These are phyloP conservation scores for Amphimallon solstitiale DNA, from an alignment of 2,888 invertebrate genomes.

Conservation along the genomic window DNA sequence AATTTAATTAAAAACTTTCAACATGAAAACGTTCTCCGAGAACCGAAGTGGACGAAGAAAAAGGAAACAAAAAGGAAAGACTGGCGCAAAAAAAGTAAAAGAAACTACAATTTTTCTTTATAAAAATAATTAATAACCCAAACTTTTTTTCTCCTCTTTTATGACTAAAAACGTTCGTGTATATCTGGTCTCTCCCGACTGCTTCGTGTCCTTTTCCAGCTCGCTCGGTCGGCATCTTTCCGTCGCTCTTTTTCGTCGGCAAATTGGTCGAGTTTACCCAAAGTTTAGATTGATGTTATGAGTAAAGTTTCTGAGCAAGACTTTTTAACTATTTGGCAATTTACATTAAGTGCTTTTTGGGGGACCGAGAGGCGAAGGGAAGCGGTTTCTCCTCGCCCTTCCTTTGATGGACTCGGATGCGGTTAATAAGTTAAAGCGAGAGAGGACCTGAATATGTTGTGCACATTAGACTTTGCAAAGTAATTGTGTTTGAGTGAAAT, in stretches of 20 bases:
- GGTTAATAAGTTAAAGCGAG: constrained; percentile 17
- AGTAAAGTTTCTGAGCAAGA: constrained; percentile 52
- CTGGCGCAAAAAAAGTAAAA: constrained; percentile 15
- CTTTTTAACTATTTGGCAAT: constrained; percentile 56
- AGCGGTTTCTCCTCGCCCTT: background rate
- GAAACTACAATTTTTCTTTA: constrained; percentile 37
- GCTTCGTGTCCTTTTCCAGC: background rate
- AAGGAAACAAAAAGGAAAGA: constrained; percentile 13
- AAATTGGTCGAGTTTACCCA: constrained; percentile 46
- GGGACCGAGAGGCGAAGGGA: constrained; percentile 47
- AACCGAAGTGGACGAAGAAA: background rate
- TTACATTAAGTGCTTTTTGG: constrained; percentile 55
- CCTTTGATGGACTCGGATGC: constrained; percentile 24
- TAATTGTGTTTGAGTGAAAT: background rate
- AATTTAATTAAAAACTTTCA: constrained; percentile 33
- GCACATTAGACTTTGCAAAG: background rate
- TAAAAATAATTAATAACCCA: constrained; percentile 40
- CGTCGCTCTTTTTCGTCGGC: constrained; percentile 16
- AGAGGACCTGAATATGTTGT: constrained; percentile 2
- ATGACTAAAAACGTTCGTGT: constrained; percentile 33
- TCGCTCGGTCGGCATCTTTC: background rate
- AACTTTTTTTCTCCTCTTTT: constrained; percentile 37
- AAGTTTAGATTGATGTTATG: constrained; percentile 56
- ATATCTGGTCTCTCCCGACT: constrained; percentile 20
- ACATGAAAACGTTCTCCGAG: constrained; percentile 3